Conservation (phyloP, 1,140 invertebrate genomes). For the Pseudomyrmex flavicornis region DNA sequence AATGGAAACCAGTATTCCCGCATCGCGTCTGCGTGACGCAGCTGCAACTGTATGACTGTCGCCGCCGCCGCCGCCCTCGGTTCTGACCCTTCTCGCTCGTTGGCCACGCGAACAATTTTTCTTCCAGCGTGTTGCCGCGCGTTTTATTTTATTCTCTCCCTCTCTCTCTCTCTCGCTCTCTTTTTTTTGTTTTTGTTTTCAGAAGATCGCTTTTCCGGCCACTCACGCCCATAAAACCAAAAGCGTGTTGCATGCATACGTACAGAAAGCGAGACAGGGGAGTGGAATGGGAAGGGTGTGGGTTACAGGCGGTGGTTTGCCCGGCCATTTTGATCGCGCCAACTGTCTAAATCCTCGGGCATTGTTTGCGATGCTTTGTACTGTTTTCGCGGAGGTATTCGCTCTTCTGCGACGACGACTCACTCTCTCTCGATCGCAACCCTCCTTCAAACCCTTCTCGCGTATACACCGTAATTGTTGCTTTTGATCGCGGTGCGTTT, state of each 20-base stretch:
- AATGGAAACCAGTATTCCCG: slow-evolving; percentile 1
- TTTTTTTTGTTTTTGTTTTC: slow-evolving; percentile 24
- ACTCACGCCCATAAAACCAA: slow-evolving; percentile 71
- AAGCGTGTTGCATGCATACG: slow-evolving; percentile 69
- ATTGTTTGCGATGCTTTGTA: slow-evolving; percentile 73
- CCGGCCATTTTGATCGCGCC: slow-evolving; percentile 71
- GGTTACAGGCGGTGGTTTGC: slow-evolving; percentile 17
- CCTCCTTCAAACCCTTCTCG: slow-evolving; percentile 12
- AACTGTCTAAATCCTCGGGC: slow-evolving; percentile 73
- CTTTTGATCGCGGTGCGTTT: slow-evolving; percentile 7
- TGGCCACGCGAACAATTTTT: slow-evolving; percentile 70
- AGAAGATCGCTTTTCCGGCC: slow-evolving; percentile 71
- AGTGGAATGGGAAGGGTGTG: not conserved
- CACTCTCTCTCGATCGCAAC: not conserved
- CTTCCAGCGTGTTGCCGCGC: slow-evolving; percentile 68
- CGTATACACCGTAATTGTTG: not conserved
- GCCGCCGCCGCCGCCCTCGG: not conserved
- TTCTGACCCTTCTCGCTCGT: slow-evolving; percentile 31
- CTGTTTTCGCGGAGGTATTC: slow-evolving; percentile 47
- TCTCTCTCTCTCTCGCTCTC: not conserved
- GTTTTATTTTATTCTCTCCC: slow-evolving; percentile 65
- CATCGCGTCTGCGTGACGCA: slow-evolving; percentile 41
- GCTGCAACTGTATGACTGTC: slow-evolving; percentile 47
- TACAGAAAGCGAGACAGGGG: slow-evolving; percentile 16
- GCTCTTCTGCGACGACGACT: slow-evolving; percentile 7